phyloP scores from a whole-genome alignment of 2,113 vertebrate genomes.

The Suncus etruscus region DNA sequence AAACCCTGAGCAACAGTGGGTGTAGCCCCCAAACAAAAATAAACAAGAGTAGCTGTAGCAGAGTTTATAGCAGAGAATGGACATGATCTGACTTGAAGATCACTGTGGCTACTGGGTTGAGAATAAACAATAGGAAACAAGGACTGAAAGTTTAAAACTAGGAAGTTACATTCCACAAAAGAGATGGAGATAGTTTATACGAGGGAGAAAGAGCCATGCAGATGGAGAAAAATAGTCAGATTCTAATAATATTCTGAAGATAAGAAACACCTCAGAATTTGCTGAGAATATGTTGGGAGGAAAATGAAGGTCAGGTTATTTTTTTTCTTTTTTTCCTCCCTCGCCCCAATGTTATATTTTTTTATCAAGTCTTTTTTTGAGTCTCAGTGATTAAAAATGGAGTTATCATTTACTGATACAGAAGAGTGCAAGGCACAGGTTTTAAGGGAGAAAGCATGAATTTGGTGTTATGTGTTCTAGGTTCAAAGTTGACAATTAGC shows the following conservation, averaged over 20 bases:
- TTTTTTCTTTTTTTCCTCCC: too few species aligned
- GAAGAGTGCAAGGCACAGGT: background rate
- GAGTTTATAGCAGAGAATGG: background rate
- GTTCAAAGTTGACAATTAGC: background rate
- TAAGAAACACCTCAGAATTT: background rate
- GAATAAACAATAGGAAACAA: conserved; percentile 11
- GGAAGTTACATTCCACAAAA: conserved; percentile 26
- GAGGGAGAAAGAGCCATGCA: background rate
- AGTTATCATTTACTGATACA: conserved; percentile 33
- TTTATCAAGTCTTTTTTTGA: background rate
- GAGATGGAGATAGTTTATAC: background rate
- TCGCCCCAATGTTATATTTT: too few species aligned
- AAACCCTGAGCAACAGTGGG: too few species aligned
- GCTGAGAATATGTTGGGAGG: background rate
- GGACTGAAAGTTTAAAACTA: background rate
- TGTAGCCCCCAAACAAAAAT: too few species aligned
- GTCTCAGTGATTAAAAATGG: background rate
- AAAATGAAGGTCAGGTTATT: too few species aligned
- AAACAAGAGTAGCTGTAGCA: background rate
- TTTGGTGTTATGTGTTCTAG: background rate
- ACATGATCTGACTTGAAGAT: background rate
- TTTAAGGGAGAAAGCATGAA: conserved; percentile 35
- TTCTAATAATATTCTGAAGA: conserved; percentile 3
- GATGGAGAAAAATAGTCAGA: background rate
- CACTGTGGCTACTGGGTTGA: background rate